phyloP scores from a whole-genome alignment of 2,113 vertebrate genomes.

The Tachysurus fulvidraco region DNA sequence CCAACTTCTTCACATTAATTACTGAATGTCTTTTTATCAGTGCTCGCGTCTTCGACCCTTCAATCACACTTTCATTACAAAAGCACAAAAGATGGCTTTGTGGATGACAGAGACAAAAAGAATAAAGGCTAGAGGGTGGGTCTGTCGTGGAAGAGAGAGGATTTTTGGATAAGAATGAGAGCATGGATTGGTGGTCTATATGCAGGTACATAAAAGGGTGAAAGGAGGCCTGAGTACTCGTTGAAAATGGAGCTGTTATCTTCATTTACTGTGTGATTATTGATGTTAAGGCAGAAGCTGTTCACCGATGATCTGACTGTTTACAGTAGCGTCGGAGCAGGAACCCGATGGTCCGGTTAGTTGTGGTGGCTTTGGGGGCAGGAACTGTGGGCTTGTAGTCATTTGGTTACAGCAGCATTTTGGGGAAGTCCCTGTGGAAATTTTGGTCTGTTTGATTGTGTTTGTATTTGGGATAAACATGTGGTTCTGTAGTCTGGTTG shows the following conservation, averaged over 20 bases:
- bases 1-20: constrained; percentile 87
- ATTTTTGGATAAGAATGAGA: constrained; percentile 13
- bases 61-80: constrained; percentile 60
- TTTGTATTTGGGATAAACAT: too few relatives aligned
- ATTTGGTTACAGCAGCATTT: not conserved
- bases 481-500: too few relatives aligned
- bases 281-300: not conserved
- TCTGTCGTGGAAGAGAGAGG: constrained; percentile 27
- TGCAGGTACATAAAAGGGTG: constrained; percentile 57
- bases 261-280: not conserved
- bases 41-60: constrained; percentile 78
- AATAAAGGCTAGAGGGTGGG: constrained; percentile 9
- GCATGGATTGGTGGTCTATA: constrained; percentile 66
- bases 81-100: constrained; percentile 82
- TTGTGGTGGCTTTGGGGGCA: not conserved
- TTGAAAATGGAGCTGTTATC: not conserved
- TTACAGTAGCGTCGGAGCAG: not conserved
- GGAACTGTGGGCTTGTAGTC: not conserved
- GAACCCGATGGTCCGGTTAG: not conserved
- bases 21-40: constrained; percentile 81
- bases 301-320: not conserved
- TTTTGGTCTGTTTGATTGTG: too few relatives aligned
- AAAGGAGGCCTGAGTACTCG: not conserved
- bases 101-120: constrained; percentile 54
- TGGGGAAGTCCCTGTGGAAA: too few relatives aligned